Percentiles rank a stretch among this genome's conserved stretches.
These are phyloP conservation scores for Penaeus indicus DNA, from an alignment of 1,140 invertebrate genomes.

Conservation along the genomic window DNA sequence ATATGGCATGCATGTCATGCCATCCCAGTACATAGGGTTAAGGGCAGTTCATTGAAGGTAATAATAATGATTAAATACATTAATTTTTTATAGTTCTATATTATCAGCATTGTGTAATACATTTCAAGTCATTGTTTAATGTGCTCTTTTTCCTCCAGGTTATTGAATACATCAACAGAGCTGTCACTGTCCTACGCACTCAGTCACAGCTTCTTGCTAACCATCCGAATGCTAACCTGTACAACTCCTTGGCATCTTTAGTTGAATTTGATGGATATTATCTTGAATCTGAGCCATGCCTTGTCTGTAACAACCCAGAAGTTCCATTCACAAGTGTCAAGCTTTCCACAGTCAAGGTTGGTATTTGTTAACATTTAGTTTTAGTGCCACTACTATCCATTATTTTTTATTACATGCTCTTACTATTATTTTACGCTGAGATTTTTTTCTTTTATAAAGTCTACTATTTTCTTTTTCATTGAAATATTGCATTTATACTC, in stretches of 20 bases:
- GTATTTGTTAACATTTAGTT: slow-evolving; percentile 1
- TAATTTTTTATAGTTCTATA: slow-evolving; percentile 40
- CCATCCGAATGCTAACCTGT: slow-evolving; percentile 94
- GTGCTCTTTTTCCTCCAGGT: slow-evolving; percentile 72
- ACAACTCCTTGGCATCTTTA: slow-evolving; percentile 90
- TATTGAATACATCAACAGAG: slow-evolving; percentile 85
- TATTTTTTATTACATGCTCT: too few relatives aligned
- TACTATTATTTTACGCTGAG: neutral
- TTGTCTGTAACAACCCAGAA: slow-evolving; percentile 98
- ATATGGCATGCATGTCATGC: too few relatives aligned
- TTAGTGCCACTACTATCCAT: neutral
- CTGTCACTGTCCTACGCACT: slow-evolving; percentile 84
- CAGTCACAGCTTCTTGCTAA: slow-evolving; percentile 90
- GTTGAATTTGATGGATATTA: slow-evolving; percentile 97
- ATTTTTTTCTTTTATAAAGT: neutral
- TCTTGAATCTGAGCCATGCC: slow-evolving; percentile 95
- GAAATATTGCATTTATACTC: slow-evolving; percentile 12
- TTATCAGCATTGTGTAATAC: neutral
- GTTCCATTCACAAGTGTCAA: slow-evolving; percentile 93
- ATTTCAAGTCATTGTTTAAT: neutral
- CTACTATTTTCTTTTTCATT: neutral
- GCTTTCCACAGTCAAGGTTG: slow-evolving; percentile 89
- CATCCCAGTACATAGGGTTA: too few relatives aligned
- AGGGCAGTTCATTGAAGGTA: too few relatives aligned
- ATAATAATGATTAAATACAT: neutral